A percentile compares a stretch with the other conserved stretches of the same genome.
Evolutionary conservation across 2,113 vertebrate species (phyloP).

Genomic region (Catharus fuscescens): DNA sequence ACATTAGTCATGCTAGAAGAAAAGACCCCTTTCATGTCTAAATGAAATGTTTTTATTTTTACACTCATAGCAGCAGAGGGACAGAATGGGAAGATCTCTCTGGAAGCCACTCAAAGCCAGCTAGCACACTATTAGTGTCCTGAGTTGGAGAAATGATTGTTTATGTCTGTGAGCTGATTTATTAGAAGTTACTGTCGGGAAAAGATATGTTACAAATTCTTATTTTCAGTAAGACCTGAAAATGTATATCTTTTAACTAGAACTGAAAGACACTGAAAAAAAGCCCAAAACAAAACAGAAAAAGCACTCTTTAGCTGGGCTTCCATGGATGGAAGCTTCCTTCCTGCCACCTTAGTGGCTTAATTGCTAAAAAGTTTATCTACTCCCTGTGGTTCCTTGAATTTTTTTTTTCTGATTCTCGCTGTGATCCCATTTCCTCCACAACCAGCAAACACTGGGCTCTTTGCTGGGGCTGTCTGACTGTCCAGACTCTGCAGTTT

Average conservation of each 20-base stretch:
- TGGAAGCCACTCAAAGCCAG: neutral
- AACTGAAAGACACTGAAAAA: neutral
- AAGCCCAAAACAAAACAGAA: neutral
- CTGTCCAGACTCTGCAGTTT: neutral
- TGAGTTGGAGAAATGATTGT: neutral
- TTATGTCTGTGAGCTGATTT: neutral
- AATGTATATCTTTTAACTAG: neutral
- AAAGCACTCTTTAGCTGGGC: neutral
- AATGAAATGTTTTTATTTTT: neutral
- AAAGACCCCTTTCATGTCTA: neutral
- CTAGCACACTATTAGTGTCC: neutral
- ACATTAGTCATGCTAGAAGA: neutral
- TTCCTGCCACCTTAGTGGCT: neutral
- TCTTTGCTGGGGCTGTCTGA: neutral
- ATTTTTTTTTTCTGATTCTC: neutral
- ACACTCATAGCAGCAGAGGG: neutral
- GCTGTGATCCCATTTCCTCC: neutral
- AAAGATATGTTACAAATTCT: neutral
- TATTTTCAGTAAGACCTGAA: neutral
- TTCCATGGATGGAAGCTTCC: neutral
- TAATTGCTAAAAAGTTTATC: neutral
- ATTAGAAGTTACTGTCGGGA: neutral
- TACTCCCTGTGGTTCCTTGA: neutral
- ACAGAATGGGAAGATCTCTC: neutral
- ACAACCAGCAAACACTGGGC: neutral